Evolutionary conservation across 1,140 invertebrate genomes (phyloP).

Genomic region (Sminthurinus signatus): DNA sequence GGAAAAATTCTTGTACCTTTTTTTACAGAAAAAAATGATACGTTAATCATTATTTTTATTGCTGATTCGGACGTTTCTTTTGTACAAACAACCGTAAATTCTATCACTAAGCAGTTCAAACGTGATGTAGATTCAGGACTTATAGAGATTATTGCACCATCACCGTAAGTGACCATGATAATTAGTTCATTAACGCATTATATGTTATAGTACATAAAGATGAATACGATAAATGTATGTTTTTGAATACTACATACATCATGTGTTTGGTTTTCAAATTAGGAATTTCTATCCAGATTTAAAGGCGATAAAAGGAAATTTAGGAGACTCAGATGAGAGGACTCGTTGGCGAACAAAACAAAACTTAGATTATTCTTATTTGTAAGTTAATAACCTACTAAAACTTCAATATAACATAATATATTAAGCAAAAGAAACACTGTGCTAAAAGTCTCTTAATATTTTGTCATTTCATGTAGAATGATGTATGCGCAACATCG

Average conservation of each 20-base stretch:
- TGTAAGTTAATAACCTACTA: too few relatives aligned
- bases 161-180: too few relatives aligned
- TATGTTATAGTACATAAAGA: too few relatives aligned
- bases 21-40: constrained; percentile 71
- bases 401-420: too few relatives aligned
- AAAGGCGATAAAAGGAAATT: constrained; percentile 57
- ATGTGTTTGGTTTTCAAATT: too few relatives aligned
- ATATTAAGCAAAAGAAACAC: too few relatives aligned
- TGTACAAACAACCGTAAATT: constrained; percentile 46
- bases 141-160: constrained; percentile 82
- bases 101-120: constrained; percentile 65
- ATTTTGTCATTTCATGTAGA: too few relatives aligned
- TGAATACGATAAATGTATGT: too few relatives aligned
- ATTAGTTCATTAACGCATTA: too few relatives aligned
- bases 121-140: constrained; percentile 68
- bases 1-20: too few relatives aligned
- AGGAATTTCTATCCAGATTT: constrained; percentile 87
- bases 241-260: too few relatives aligned
- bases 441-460: too few relatives aligned
- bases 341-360: constrained; percentile 94
- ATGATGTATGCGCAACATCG: constrained; percentile 85
- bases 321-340: constrained; percentile 81
- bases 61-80: constrained; percentile 58
- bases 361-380: constrained; percentile 89
- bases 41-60: constrained; percentile 82